phyloP scores from a whole-genome alignment of 2,888 invertebrate genomes.

The Xestia ashworthii region DNA sequence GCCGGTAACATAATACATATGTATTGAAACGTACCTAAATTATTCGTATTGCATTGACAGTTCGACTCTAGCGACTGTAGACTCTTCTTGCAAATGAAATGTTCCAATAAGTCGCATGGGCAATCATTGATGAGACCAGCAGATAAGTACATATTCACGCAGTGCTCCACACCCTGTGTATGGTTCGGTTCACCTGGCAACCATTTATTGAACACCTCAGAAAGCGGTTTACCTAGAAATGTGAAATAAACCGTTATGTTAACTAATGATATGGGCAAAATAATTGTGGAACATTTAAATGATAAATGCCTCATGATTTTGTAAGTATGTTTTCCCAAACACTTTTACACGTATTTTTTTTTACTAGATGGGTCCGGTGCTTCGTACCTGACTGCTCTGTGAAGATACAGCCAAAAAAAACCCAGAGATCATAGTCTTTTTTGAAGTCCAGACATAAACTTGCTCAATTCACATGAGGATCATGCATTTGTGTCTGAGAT shows the following conservation, averaged over 20 bases:
- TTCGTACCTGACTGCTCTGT: no score
- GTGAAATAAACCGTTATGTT: neutral
- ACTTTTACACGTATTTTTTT: no score
- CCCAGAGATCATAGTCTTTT: no score
- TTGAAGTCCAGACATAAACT: no score
- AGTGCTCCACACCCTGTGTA: conserved; percentile 75
- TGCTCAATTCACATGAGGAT: no score
- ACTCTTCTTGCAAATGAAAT: conserved; percentile 81
- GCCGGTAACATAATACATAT: neutral
- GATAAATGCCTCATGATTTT: conserved; percentile 26
- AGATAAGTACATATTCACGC: conserved; percentile 62
- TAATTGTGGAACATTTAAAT: neutral
- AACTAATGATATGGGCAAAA: neutral
- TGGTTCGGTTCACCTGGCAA: conserved; percentile 50
- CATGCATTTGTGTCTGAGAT: no score
- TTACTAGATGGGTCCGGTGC: no score
- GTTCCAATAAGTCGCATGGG: conserved; percentile 68
- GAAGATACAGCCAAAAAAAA: no score
- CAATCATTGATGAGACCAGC: conserved; percentile 73
- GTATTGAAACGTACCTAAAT: conserved; percentile 69
- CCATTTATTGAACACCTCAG: conserved; percentile 78
- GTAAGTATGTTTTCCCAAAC: no score
- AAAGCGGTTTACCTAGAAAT: conserved; percentile 60
- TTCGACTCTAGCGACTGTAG: conserved; percentile 78
- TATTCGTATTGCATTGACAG: conserved; percentile 73